Evolutionary conservation across 1,140 invertebrate species (phyloP), one percentile per base, ranked within the genome.

Genomic region (Saccostrea glomerata): DNA sequence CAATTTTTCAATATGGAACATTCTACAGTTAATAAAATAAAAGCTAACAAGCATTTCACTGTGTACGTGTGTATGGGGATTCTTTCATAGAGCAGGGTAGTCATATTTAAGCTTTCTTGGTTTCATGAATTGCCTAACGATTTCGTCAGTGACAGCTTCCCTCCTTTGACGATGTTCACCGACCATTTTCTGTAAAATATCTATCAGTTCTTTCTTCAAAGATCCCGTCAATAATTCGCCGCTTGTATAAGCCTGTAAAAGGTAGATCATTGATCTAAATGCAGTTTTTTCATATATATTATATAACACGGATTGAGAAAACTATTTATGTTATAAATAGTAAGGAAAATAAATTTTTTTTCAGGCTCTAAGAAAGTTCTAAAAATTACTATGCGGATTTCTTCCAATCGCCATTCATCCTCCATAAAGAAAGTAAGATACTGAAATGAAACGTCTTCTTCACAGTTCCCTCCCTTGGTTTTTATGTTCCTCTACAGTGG

Each of bases 361-460:
- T 54, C 40, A 83, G 40, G n/a, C 23, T 5, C 13, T 17, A 30
- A 12, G n/a, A 77, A 77, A 36, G 20, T 20, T 9, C 60, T 23
- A 6, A 1, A 12, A 55, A 20, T 20, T 36, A 85, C 54, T 12
- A 23, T 63, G 30, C 84, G 30, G 12, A 97, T 97, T 94, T 96
- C 94, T 94, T 96, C 95, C 90, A 99, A 97, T 94, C 96, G 96
- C 0, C 97, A 96, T 95, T 99, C 98, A 95, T 99, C 98, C 90
- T 99, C 98, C 82, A 99, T 93, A 95, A 99, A 99, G 95, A 99
- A 99, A 70, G 96, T 97, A 1, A 99, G 95, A 96, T 99, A 99
- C 94, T 99, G 98, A 95, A 97, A 99, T 0, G 98, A 97, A 85
- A 98, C 97, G 95, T 99, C 99, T 7, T 99, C 96, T 91, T 98